Evolutionary conservation across 2,113 vertebrate species (phyloP).

Genomic region (Nicator chloris): DNA sequence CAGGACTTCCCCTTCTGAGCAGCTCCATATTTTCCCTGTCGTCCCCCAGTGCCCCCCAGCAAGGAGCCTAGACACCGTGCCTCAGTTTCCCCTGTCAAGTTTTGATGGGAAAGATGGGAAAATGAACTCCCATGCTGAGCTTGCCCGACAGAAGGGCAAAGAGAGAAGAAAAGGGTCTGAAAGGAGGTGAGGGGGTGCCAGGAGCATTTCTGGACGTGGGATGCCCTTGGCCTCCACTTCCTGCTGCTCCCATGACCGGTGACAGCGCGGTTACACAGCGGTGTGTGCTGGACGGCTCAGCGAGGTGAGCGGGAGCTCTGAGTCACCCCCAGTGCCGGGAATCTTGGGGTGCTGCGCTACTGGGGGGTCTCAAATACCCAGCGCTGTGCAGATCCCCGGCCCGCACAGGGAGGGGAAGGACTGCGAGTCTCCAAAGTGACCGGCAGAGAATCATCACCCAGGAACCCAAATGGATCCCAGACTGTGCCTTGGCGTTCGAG

Average conservation of each 20-base stretch:
- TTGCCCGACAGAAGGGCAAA: background rate
- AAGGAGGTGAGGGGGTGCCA: background rate
- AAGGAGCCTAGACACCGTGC: background rate
- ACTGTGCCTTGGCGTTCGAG: background rate
- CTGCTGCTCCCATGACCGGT: constrained; percentile 14
- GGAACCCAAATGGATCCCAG: background rate
- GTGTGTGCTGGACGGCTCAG: background rate
- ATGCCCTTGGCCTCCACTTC: background rate
- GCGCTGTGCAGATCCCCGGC: background rate
- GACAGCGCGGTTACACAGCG: background rate
- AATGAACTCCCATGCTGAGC: fast-evolving
- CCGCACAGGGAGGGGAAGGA: background rate
- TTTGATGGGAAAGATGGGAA: background rate
- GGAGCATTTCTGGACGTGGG: background rate
- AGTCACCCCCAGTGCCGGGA: background rate
- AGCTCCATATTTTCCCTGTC: background rate
- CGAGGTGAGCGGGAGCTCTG: background rate
- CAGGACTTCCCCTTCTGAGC: background rate
- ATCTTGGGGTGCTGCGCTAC: background rate
- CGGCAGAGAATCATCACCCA: background rate
- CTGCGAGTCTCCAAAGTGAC: fast-evolving
- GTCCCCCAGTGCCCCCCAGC: fast-evolving
- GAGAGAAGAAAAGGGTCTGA: background rate
- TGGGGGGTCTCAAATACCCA: fast-evolving
- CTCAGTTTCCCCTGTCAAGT: background rate